A percentile compares a stretch with the other conserved stretches of the same genome.
phyloP scores from a whole-genome alignment of 2,888 invertebrate species.

The Acleris emargana region DNA sequence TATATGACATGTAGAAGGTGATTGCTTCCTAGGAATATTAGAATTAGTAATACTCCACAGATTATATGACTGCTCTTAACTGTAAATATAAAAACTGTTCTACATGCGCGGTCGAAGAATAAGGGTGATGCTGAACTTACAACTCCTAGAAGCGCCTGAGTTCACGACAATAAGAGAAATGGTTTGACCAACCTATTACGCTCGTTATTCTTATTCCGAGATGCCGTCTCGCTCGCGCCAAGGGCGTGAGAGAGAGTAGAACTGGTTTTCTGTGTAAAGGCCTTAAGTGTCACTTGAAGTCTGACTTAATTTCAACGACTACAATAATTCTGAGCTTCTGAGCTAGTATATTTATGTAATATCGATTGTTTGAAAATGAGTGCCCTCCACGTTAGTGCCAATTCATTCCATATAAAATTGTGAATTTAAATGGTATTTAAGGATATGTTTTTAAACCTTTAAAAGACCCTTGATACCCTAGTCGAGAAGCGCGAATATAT shows the following conservation, averaged over 20 bases:
- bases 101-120: not conserved
- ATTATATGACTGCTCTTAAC: slow-evolving; percentile 14
- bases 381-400: slow-evolving; percentile 80
- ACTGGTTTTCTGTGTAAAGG: slow-evolving; percentile 22
- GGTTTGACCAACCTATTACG: not conserved
- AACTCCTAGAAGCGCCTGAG: not conserved
- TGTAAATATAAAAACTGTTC: not conserved
- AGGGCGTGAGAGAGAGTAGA: not conserved
- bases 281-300: slow-evolving; percentile 35
- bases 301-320: slow-evolving; percentile 43
- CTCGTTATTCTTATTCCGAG: not conserved
- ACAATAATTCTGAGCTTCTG: slow-evolving; percentile 50
- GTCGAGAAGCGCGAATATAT: not conserved
- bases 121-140: not conserved
- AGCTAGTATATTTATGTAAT: slow-evolving; percentile 39
- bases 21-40: slow-evolving; percentile 32
- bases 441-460: not conserved
- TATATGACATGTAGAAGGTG: slow-evolving; percentile 23
- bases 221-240: too few relatives aligned
- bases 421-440: slow-evolving; percentile 14
- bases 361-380: slow-evolving; percentile 52
- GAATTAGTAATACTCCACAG: slow-evolving; percentile 7
- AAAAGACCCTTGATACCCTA: too few relatives aligned
- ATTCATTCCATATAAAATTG: slow-evolving; percentile 54
- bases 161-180: not conserved